These are phyloP conservation scores for Xestia c-nigrum DNA, from an alignment of 2,888 invertebrate genomes.

Conservation along the genomic window DNA sequence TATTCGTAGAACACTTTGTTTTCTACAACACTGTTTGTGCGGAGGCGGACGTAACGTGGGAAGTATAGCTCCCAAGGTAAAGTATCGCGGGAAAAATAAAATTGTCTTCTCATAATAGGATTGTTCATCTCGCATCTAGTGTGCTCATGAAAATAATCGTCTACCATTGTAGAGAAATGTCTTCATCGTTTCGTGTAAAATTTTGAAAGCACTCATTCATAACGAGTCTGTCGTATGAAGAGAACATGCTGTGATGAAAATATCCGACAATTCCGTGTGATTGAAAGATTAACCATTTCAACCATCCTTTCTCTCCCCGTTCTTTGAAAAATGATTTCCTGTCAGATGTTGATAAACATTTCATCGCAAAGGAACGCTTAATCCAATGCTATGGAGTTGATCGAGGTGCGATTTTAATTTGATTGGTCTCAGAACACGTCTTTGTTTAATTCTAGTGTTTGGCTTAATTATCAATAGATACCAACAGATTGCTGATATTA, in stretches of 20 bases:
- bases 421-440: conserved; percentile 22
- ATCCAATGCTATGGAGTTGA: not conserved
- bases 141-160: conserved; percentile 26
- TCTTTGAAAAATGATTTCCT: conserved; percentile 48
- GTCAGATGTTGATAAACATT: conserved; percentile 52
- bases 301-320: conserved; percentile 10
- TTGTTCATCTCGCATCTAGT: not conserved
- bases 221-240: conserved; percentile 1
- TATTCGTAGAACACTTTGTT: not conserved
- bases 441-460: conserved; percentile 25
- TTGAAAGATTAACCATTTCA: conserved; percentile 34
- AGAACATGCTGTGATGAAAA: conserved; percentile 34
- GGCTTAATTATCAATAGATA: conserved; percentile 12
- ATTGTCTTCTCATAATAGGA: not conserved
- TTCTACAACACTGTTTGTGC: not conserved
- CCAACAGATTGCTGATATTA: conserved; percentile 2
- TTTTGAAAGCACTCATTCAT: conserved; percentile 33
- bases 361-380: conserved; percentile 21
- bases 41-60: conserved; percentile 4
- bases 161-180: not conserved
- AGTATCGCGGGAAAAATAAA: conserved; percentile 1
- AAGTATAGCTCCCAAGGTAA: not conserved
- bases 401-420: conserved; percentile 18
- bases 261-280: conserved; percentile 23
- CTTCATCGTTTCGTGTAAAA: conserved; percentile 11